Percentiles rank a stretch among this genome's conserved stretches.
Conservation (phyloP, 1,140 invertebrate species). For the Pararge aegeria region DNA sequence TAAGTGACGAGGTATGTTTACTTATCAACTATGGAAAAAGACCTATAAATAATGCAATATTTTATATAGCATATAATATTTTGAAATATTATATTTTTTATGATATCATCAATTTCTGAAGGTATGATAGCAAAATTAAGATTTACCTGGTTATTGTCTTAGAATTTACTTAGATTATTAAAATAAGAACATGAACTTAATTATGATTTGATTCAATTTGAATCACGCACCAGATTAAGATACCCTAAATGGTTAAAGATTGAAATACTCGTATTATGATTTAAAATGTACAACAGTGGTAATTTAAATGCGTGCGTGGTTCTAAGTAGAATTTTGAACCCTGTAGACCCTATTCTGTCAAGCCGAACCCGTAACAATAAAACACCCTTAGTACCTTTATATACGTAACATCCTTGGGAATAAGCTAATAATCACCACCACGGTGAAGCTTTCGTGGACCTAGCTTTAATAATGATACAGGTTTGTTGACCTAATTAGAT, state of each 20-base stretch:
- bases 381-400: constrained; percentile 46
- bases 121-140: constrained; percentile 53
- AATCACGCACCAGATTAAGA: constrained; percentile 27
- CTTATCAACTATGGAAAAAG: constrained; percentile 14
- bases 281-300: not conserved
- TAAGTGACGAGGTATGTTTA: constrained; percentile 92
- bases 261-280: too few relatives aligned
- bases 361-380: constrained; percentile 75
- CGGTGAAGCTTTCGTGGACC: constrained; percentile 53
- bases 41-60: constrained; percentile 4
- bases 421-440: constrained; percentile 55
- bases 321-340: constrained; percentile 27
- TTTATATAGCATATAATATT: constrained; percentile 11
- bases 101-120: constrained; percentile 29
- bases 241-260: not conserved
- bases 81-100: too few relatives aligned
- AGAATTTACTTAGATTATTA: constrained; percentile 38
- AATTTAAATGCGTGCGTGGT: constrained; percentile 29
- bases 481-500: constrained; percentile 54
- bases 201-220: constrained; percentile 19
- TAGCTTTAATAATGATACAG: constrained; percentile 57
- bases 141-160: constrained; percentile 45
- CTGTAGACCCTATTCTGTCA: constrained; percentile 71
- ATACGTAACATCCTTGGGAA: constrained; percentile 36
- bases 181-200: constrained; percentile 27